Base-by-base conservation (phyloP, 2,113 vertebrate species). In the Tympanuchus pallidicinctus region DNA sequence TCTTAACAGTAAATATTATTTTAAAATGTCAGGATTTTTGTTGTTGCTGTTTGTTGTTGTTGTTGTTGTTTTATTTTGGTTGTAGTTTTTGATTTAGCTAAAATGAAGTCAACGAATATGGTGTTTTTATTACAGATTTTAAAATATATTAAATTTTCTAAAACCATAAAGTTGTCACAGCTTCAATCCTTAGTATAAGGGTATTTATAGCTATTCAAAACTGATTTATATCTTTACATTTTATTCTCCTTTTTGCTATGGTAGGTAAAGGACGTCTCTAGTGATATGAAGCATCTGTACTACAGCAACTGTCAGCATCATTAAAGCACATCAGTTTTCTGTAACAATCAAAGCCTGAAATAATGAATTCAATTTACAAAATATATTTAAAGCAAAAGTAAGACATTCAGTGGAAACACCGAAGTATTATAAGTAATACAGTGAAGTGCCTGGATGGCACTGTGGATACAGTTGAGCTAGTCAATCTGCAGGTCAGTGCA, bases 231-330 rank as follows among this genome's bases (percentile, higher is more conserved):
- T 38, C 22, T 65, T 1, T 66, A 10, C 11, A 42, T 11, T n/a
- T 77, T 59, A 67, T 88, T 77, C 40, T 38, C 2, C 8, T 74
- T 77, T 13, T 21, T 64, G 8, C 38, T n/a, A 21, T 21, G 13
- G 8, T 8, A 69, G 12, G 24, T 52, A 52, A 76, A 76, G 5
- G 8, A 48, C 10, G 2, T 79, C 43, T 47, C 4, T n/a, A 52
- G 4, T 57, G 32, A 4, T 42, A 32, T 38, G 10, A 70, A 67
- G 3, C 48, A 34, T 34, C 45, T 11, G 60, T 10, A 21, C 5
- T 56, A 42, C 56, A 27, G 54, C 13, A 74, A 32, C 6, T 0
- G 0, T 4, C 36, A n/a, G 25, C 57, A n/a, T 52, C 10, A 2
- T 63, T 64, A 59, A 74, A 81, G 5, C 5, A 45, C 8, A 6